Conservation (phyloP, 2,888 invertebrate genomes). For the Rhagium mordax region DNA sequence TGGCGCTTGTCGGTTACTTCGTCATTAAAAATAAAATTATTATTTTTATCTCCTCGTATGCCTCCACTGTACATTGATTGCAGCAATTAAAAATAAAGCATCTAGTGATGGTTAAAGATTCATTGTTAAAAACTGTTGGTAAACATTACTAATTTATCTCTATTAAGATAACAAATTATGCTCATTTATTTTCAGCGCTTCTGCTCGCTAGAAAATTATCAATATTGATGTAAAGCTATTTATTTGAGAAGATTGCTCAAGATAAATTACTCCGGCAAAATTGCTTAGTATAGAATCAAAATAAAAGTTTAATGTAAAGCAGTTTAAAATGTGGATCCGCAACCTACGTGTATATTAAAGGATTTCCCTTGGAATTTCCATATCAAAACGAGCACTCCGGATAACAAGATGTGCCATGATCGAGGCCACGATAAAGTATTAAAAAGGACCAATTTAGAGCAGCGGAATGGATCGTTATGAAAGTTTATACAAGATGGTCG, state of each 20-base stretch:
- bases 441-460: neutral
- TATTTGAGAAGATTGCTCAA: conserved; percentile 19
- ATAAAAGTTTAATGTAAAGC: neutral
- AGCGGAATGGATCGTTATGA: neutral
- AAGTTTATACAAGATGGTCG: too few species aligned
- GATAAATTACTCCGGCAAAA: conserved; percentile 15
- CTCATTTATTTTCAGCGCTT: conserved; percentile 26
- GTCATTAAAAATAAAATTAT: conserved; percentile 5
- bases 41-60: neutral
- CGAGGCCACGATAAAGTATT: neutral
- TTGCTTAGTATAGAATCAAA: neutral
- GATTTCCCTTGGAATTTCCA: neutral
- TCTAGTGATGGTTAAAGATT: conserved; percentile 7
- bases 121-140: conserved; percentile 34
- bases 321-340: neutral
- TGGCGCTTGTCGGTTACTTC: neutral
- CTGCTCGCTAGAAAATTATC: conserved; percentile 32
- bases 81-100: conserved; percentile 30
- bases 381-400: neutral
- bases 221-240: conserved; percentile 34
- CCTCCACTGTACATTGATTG: conserved; percentile 11
- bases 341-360: neutral
- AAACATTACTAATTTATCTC: conserved; percentile 33
- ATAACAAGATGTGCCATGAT: too few species aligned
- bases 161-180: conserved; percentile 33